Base-by-base conservation (phyloP, 2,888 invertebrate genomes). In the Marasmarcha lunaedactyla region DNA sequence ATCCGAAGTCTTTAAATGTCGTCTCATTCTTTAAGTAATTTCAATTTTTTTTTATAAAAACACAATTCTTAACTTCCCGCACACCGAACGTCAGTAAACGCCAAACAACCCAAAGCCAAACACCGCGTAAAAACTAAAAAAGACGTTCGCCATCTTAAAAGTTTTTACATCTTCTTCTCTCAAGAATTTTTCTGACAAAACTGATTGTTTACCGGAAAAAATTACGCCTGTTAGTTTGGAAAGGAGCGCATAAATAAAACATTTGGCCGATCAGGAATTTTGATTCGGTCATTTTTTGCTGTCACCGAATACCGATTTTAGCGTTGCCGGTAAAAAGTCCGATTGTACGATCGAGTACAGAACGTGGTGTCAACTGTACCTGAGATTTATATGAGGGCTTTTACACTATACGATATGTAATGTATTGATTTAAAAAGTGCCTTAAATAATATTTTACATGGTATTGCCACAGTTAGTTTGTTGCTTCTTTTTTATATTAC, bases 131-230 rank as follows among this genome's bases (percentile, higher is more conserved):
- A 20, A 5, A 20, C 7, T 20, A 20, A 20, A 20, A 20, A 20
- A 20, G 20, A 20, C 20, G 20, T 20, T 20, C 7, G 7, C 20
- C 20, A 63, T 66, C 62, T 50, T 48, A 53, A 51, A 54, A 59
- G 66, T 81, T 81, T 81, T 81, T 81, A 78, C 63, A 64, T 63
- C 68, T 71, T 71, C 71, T 66, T 74, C 71, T 57, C 71, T 69
- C 66, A 66, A 71, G 76, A 73, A 81, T 78, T 83, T 83, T 83
- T 81, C 77, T 70, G 72, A 58, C 76, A 81, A 81, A 83, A 81
- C 70, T 78, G 79, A 79, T 81, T 83, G 81, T 83, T 81, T 83
- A 73, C 67, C 71, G 81, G 81, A 81, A 81, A 83, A 83, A 83
- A 83, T 81, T 76, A 79, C 78, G 74, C 63, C 79, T 78, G 81